These are phyloP conservation scores for Erithacus rubecula DNA, from an alignment of 2,797 vertebrate genomes.

Conservation along the genomic window DNA sequence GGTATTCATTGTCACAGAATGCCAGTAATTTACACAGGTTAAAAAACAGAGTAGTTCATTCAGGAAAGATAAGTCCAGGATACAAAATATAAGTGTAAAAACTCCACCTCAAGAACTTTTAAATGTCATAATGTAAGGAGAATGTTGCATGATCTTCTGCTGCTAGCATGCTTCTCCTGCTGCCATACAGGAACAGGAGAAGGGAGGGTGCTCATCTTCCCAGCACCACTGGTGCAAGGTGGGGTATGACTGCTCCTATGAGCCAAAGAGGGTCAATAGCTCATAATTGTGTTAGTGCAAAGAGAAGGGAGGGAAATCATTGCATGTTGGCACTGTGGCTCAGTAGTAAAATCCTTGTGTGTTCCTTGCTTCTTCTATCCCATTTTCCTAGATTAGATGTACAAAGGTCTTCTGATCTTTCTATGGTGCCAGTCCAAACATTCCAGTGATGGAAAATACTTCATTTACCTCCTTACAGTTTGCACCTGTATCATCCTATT, in stretches of 20 bases:
- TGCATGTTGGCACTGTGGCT: background rate
- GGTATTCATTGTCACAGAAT: background rate
- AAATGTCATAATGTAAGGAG: background rate
- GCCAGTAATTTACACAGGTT: background rate
- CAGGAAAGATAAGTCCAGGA: background rate
- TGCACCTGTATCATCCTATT: background rate
- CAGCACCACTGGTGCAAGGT: background rate
- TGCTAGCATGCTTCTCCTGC: background rate
- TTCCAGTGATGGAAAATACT: slow-evolving; percentile 10
- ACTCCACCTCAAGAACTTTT: background rate
- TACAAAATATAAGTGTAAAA: background rate
- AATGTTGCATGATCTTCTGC: background rate
- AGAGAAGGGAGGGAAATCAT: background rate
- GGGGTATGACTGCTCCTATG: background rate
- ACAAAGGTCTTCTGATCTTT: background rate
- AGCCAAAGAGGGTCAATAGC: background rate
- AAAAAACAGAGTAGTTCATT: background rate
- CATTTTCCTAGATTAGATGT: background rate
- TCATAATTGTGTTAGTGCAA: background rate
- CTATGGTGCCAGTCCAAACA: background rate
- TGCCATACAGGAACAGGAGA: background rate
- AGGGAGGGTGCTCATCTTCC: background rate
- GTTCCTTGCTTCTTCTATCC: background rate
- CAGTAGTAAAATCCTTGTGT: background rate
- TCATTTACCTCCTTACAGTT: slow-evolving; percentile 36